Conservation (phyloP, 35 echinoderm and acorn worm genomes). For the Heliocidaris tuberculata region DNA sequence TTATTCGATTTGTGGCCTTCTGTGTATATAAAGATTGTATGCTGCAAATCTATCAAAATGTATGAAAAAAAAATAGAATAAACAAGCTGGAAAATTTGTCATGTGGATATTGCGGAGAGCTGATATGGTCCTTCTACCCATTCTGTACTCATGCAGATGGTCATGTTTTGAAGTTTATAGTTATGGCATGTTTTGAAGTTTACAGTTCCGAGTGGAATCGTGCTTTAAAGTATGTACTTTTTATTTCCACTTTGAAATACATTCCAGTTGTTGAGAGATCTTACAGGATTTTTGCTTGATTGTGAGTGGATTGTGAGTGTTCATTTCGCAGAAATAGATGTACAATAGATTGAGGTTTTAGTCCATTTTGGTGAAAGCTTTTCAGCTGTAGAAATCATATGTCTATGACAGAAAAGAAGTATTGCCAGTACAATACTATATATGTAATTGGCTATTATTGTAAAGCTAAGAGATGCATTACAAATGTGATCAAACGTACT, state of each 20-base stretch:
- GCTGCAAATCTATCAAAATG: not conserved
- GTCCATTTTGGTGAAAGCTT: not conserved
- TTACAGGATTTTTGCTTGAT: not conserved
- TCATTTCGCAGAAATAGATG: not conserved
- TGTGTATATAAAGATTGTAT: not conserved
- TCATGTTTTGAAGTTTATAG: not conserved
- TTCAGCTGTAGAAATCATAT: not conserved
- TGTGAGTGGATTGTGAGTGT: not conserved
- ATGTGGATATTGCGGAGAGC: not conserved
- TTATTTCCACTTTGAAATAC: not conserved
- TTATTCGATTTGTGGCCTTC: not conserved
- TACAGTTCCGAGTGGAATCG: not conserved
- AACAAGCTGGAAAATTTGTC: not conserved
- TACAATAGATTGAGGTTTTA: not conserved
- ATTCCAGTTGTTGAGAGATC: not conserved
- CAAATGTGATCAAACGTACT: not conserved
- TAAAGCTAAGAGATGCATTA: not conserved
- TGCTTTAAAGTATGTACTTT: not conserved
- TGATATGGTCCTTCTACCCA: not conserved
- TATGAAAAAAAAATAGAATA: not conserved
- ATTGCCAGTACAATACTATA: not conserved
- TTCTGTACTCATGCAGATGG: not conserved
- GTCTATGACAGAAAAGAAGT: not conserved
- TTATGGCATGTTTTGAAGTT: not conserved
- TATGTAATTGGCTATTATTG: not conserved